These are phyloP conservation scores for Pyrrhosoma nymphula DNA, from an alignment of 2,888 invertebrate species.

Conservation along the genomic window DNA sequence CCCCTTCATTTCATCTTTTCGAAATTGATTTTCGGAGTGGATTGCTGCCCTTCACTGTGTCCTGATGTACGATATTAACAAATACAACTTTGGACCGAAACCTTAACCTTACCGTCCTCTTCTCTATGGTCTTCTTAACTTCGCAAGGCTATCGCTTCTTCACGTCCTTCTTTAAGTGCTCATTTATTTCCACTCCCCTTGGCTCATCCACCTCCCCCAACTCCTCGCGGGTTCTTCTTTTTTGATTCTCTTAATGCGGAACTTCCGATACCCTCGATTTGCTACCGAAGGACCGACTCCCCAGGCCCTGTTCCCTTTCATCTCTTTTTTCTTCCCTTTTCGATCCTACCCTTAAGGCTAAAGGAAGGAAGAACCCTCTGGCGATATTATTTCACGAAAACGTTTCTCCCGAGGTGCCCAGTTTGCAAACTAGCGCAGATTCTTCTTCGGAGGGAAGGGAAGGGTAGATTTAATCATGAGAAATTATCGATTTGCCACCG, in stretches of 20 bases:
- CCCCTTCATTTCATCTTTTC: not conserved
- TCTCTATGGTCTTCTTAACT: too few species aligned
- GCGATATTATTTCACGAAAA: not conserved
- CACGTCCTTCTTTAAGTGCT: too few species aligned
- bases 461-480: not conserved
- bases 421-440: not conserved
- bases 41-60: too few species aligned
- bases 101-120: too few species aligned
- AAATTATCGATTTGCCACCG: too few species aligned
- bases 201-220: too few species aligned
- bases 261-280: not conserved
- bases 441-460: not conserved
- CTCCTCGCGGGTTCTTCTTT: too few species aligned
- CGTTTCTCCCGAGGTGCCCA: not conserved
- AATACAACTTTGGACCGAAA: too few species aligned
- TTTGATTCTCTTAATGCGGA: too few species aligned
- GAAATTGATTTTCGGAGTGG: not conserved
- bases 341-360: not conserved
- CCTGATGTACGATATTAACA: too few species aligned
- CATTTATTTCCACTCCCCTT: too few species aligned
- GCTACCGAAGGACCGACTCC: not conserved
- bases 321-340: not conserved
- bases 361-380: not conserved
- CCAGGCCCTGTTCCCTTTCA: not conserved
- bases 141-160: too few species aligned